phyloP scores from a whole-genome alignment of 35 echinoderm and acorn worm genomes.

The Strongylocentrotus purpuratus region DNA sequence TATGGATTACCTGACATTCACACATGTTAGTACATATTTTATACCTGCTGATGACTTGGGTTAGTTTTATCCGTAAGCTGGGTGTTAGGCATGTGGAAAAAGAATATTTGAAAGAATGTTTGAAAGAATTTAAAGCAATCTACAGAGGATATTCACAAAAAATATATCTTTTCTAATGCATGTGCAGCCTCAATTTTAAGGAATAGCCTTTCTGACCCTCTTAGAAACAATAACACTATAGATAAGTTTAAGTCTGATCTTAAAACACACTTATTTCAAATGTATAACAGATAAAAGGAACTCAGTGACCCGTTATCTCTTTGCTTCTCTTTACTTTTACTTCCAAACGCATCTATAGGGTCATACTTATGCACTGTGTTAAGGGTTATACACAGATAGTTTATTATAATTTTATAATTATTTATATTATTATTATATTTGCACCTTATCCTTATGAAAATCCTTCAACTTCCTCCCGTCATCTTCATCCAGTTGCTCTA shows the following conservation, averaged over 20 bases:
- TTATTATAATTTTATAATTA: too few relatives aligned
- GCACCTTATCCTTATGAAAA: too few relatives aligned
- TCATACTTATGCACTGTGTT: too few relatives aligned
- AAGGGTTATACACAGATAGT: neutral
- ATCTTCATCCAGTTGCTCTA: neutral
- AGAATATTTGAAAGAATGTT: neutral
- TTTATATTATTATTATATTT: too few relatives aligned
- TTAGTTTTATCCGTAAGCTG: slow-evolving; percentile 17
- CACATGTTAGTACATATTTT: neutral
- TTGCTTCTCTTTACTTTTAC: too few relatives aligned
- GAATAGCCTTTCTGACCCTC: too few relatives aligned
- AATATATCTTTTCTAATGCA: neutral
- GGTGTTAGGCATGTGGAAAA: neutral
- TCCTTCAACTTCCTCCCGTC: neutral
- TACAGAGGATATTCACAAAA: neutral
- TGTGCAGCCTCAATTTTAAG: neutral
- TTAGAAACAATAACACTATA: too few relatives aligned
- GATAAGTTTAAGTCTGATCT: too few relatives aligned
- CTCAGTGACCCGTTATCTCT: too few relatives aligned
- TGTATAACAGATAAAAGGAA: too few relatives aligned
- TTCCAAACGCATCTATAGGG: too few relatives aligned
- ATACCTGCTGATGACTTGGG: neutral
- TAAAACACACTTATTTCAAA: too few relatives aligned
- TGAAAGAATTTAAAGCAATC: neutral
- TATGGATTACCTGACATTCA: neutral